Evolutionary conservation across 2,113 vertebrate species (phyloP).

Genomic region (Asarcornis scutulata): DNA sequence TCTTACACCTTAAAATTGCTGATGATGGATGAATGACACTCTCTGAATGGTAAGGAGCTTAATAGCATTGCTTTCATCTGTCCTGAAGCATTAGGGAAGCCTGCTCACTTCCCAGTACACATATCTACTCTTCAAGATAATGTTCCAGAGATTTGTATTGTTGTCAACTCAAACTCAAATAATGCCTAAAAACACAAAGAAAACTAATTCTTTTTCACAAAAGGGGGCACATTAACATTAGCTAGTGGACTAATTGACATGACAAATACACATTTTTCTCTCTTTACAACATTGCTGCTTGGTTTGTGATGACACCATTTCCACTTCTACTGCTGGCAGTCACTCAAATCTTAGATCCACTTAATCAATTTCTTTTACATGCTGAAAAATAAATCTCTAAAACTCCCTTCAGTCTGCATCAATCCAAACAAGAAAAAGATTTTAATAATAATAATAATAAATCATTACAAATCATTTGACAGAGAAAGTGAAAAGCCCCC

Average conservation of each 20-base stretch:
- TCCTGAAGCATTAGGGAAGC: not conserved
- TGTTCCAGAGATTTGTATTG: not conserved
- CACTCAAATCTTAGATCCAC: not conserved
- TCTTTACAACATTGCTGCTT: not conserved
- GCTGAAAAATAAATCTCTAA: not conserved
- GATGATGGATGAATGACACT: not conserved
- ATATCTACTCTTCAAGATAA: not conserved
- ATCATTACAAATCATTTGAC: not conserved
- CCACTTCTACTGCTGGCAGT: not conserved
- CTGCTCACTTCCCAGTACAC: not conserved
- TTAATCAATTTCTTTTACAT: not conserved
- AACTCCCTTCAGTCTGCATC: not conserved
- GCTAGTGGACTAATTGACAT: not conserved
- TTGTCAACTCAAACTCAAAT: not conserved
- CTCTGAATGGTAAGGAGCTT: not conserved
- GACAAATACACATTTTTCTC: not conserved
- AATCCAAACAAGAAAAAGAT: not conserved
- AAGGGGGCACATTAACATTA: not conserved
- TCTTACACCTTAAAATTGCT: not conserved
- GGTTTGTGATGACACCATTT: not conserved
- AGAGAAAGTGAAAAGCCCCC: not conserved
- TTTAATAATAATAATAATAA: no score
- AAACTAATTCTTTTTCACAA: not conserved
- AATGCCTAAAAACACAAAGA: not conserved
- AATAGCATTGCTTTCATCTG: not conserved